Conservation (phyloP, 2,888 invertebrate species). For the Trachelus iudaicus region DNA sequence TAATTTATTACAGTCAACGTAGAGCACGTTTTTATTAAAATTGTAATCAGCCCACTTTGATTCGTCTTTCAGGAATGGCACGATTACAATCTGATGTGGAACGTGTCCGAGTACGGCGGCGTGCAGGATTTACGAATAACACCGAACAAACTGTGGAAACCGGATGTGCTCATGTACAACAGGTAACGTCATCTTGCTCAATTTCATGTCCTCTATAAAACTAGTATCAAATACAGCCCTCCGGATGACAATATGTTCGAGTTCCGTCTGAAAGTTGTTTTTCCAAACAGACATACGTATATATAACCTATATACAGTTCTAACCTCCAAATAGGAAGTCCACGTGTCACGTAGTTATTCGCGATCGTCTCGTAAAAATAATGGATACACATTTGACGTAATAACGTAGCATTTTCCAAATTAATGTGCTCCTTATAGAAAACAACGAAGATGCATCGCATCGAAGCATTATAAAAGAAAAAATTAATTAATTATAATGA, state of each 20-base stretch:
- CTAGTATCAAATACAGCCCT: not conserved
- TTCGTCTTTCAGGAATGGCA: slow-evolving; percentile 86
- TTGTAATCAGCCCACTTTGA: not conserved
- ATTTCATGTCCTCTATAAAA: not conserved
- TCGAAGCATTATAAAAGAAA: not conserved
- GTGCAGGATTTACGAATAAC: slow-evolving; percentile 95
- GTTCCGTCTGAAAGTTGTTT: not conserved
- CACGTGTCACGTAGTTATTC: not conserved
- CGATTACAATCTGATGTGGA: slow-evolving; percentile 97
- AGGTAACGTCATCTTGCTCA: slow-evolving; percentile 74
- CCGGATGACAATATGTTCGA: not conserved
- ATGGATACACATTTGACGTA: not conserved
- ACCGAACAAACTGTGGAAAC: slow-evolving; percentile 96
- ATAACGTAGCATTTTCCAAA: not conserved
- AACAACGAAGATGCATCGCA: not conserved
- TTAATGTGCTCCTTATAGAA: not conserved
- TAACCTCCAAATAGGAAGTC: not conserved
- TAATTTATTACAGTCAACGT: not conserved
- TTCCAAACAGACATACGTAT: not conserved
- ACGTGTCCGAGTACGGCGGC: slow-evolving; percentile 93
- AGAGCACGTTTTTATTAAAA: not conserved
- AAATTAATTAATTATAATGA: not conserved
- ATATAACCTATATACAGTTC: not conserved
- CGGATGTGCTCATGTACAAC: slow-evolving; percentile 99
- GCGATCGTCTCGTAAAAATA: not conserved